Evolutionary conservation across 2,888 invertebrate species (phyloP).

Genomic region (Malthinus flaveolus): DNA sequence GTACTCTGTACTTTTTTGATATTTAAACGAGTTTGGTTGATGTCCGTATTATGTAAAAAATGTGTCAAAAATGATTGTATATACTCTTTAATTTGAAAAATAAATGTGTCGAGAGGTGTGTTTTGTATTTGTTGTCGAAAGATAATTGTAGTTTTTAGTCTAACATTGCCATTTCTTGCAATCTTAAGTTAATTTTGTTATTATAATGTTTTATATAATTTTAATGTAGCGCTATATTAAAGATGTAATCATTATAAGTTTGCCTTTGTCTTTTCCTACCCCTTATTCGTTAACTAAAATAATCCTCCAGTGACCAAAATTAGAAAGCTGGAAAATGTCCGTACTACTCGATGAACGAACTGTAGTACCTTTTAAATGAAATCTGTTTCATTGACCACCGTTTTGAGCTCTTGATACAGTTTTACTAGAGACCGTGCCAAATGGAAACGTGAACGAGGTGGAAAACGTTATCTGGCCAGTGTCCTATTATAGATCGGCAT

Average conservation of each 20-base stretch:
- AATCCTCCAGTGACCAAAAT: too few relatives aligned
- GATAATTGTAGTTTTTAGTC: conserved; percentile 12
- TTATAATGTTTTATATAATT: conserved; percentile 45
- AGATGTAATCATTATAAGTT: conserved; percentile 27
- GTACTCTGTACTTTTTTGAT: background rate
- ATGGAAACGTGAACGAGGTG: too few relatives aligned
- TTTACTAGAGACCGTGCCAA: too few relatives aligned
- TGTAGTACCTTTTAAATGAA: too few relatives aligned
- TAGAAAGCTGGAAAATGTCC: too few relatives aligned
- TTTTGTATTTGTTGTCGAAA: background rate
- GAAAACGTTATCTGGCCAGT: too few relatives aligned
- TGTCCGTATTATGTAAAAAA: background rate
- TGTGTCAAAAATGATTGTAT: conserved; percentile 2
- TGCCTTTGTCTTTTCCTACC: background rate
- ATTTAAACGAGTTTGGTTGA: background rate
- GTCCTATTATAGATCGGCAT: too few relatives aligned
- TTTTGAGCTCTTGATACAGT: too few relatives aligned
- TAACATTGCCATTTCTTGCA: conserved; percentile 47
- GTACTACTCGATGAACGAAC: too few relatives aligned
- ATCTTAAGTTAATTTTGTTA: conserved; percentile 39
- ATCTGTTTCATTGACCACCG: too few relatives aligned
- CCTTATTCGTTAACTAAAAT: too few relatives aligned
- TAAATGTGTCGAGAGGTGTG: background rate
- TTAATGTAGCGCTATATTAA: conserved; percentile 37
- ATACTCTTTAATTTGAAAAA: background rate